Conservation (phyloP, 23 tunicate species). For the Halocynthia aurantium region DNA sequence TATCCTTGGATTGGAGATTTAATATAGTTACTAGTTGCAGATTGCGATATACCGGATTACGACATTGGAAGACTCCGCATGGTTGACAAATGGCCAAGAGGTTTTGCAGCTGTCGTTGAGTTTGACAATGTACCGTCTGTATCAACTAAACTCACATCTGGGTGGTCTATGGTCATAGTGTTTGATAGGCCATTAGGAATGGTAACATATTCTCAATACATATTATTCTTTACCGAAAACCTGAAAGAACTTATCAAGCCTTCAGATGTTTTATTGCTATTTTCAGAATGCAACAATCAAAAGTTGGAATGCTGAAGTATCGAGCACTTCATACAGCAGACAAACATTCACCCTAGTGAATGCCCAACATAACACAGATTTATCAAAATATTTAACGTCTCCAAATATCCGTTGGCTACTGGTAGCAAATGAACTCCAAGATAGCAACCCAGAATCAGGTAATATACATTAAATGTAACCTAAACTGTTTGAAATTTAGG, state of each 20-base stretch:
- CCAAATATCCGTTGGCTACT: conserved; percentile 6
- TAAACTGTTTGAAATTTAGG: neutral
- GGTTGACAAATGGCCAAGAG: conserved; percentile 17
- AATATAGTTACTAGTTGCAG: neutral
- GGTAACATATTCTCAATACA: neutral
- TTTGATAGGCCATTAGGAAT: conserved; percentile 14
- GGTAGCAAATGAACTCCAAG: neutral
- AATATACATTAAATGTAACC: neutral
- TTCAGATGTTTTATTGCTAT: neutral
- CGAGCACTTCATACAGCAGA: conserved; percentile 4
- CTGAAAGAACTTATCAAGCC: too few relatives aligned
- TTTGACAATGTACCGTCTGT: conserved; percentile 1
- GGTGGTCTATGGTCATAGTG: conserved; percentile 17
- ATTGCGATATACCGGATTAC: conserved; percentile 5
- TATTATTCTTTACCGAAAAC: too few relatives aligned
- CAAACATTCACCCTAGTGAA: conserved; percentile 13
- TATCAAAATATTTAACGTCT: neutral
- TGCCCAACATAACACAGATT: conserved; percentile 8
- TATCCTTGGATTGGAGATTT: neutral
- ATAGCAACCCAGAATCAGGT: conserved; percentile 3
- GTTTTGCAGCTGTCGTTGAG: conserved; percentile 14
- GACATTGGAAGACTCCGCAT: conserved; percentile 15
- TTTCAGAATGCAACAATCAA: conserved; percentile 1
- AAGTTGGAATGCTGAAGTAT: conserved; percentile 25
- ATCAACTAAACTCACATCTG: conserved; percentile 7